phyloP scores from a whole-genome alignment of 2,888 invertebrate species.

The Parnassius mnemosyne region DNA sequence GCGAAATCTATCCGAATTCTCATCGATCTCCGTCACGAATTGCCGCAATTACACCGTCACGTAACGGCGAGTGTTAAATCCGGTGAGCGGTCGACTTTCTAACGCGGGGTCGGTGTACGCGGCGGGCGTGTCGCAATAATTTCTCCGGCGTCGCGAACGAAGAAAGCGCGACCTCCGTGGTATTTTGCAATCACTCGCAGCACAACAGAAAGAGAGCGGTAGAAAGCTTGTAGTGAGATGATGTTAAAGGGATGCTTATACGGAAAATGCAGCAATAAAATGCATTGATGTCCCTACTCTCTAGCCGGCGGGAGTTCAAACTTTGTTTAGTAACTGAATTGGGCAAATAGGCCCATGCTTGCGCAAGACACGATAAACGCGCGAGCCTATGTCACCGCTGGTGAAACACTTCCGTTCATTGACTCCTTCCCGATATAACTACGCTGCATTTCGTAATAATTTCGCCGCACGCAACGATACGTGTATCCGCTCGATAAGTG shows the following conservation, averaged over 20 bases:
- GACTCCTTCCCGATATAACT: slow-evolving; percentile 76
- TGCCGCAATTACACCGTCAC: slow-evolving; percentile 77
- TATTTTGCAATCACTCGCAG: slow-evolving; percentile 74
- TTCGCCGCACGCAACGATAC: slow-evolving; percentile 53
- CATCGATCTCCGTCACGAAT: slow-evolving; percentile 70
- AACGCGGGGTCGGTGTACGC: slow-evolving; percentile 78
- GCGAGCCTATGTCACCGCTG: slow-evolving; percentile 71
- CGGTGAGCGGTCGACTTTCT: slow-evolving; percentile 80
- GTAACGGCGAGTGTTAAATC: slow-evolving; percentile 71
- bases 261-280: slow-evolving; percentile 22
- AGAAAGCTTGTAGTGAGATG: slow-evolving; percentile 11
- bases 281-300: neutral
- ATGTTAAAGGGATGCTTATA: neutral
- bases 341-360: slow-evolving; percentile 65
- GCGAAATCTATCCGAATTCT: slow-evolving; percentile 74
- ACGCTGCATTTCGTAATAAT: slow-evolving; percentile 64
- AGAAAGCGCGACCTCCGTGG: slow-evolving; percentile 79
- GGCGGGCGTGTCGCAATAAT: slow-evolving; percentile 77
- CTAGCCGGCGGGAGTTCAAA: neutral
- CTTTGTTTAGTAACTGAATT: slow-evolving; percentile 48
- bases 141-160: slow-evolving; percentile 77
- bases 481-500: slow-evolving; percentile 37
- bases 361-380: slow-evolving; percentile 72
- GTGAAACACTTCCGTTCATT: slow-evolving; percentile 80
- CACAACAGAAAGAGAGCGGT: slow-evolving; percentile 27